Evolutionary conservation across 2,113 vertebrate species (phyloP).

Genomic region (Xiphias gladius): DNA sequence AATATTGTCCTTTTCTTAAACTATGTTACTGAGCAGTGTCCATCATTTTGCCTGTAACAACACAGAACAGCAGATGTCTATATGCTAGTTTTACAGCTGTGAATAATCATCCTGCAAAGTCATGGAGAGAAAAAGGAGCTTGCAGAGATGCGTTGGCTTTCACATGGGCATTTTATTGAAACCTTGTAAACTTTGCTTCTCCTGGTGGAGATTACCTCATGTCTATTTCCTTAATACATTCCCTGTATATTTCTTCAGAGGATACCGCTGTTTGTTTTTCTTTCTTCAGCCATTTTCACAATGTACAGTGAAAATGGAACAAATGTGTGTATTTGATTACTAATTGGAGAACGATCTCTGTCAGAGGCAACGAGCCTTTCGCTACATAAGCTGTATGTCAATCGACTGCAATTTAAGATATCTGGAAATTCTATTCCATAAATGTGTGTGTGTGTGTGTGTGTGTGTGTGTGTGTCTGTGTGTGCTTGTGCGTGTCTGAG

Average conservation of each 20-base stretch:
- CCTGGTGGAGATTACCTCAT: slow-evolving; percentile 63
- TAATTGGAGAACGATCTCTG: slow-evolving; percentile 32
- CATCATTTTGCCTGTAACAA: slow-evolving; percentile 49
- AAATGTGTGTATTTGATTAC: slow-evolving; percentile 45
- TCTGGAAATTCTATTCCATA: slow-evolving; percentile 57
- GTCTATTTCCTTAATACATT: slow-evolving; percentile 51
- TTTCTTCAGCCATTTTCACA: slow-evolving; percentile 31
- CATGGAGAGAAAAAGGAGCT: slow-evolving; percentile 37
- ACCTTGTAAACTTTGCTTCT: slow-evolving; percentile 47
- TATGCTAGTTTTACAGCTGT: slow-evolving; percentile 68
- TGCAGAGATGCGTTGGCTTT: slow-evolving; percentile 53
- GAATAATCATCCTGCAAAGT: slow-evolving; percentile 61
- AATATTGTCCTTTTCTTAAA: slow-evolving; percentile 69
- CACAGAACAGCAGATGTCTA: slow-evolving; percentile 59
- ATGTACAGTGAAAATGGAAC: slow-evolving; percentile 29
- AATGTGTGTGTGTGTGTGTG: slow-evolving; percentile 7
- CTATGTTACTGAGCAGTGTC: slow-evolving; percentile 57
- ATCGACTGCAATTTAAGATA: slow-evolving; percentile 24
- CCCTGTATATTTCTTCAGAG: slow-evolving; percentile 36
- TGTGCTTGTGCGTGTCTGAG: slow-evolving; percentile 17
- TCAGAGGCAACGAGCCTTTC: not conserved
- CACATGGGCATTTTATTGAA: slow-evolving; percentile 56
- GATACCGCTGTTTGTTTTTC: slow-evolving; percentile 43
- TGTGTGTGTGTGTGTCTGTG: slow-evolving; percentile 19
- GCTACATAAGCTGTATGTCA: slow-evolving; percentile 29